These are phyloP conservation scores for Lysandra bellargus DNA, from an alignment of 2,888 invertebrate genomes.

Conservation along the genomic window DNA sequence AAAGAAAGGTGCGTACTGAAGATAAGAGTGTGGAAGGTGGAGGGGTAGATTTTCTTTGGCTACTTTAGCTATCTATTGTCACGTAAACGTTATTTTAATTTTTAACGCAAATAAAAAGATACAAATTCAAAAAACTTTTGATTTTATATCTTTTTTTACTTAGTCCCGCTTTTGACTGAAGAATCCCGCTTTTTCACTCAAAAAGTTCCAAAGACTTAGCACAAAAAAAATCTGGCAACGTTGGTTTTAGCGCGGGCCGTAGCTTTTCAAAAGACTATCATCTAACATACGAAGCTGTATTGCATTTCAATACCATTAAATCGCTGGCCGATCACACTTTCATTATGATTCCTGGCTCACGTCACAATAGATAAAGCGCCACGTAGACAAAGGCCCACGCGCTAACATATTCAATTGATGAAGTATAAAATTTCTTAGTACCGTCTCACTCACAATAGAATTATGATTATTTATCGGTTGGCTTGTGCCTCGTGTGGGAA, in stretches of 20 bases:
- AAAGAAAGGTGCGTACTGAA: too few relatives aligned
- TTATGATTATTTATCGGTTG: conserved; percentile 81
- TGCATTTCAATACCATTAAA: background rate
- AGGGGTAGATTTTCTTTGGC: too few relatives aligned
- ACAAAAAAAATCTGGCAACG: background rate
- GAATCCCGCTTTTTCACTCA: too few relatives aligned
- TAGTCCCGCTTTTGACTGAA: too few relatives aligned
- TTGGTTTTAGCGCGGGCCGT: too few relatives aligned
- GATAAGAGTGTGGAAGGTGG: too few relatives aligned
- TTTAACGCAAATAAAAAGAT: too few relatives aligned
- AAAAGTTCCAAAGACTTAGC: too few relatives aligned
- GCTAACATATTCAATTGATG: conserved; percentile 81
- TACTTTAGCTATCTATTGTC: too few relatives aligned
- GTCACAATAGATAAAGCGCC: conserved; percentile 6
- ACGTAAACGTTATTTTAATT: too few relatives aligned
- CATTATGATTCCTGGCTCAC: background rate
- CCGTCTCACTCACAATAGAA: conserved; percentile 81
- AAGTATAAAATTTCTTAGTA: conserved; percentile 81
- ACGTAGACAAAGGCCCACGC: conserved; percentile 74
- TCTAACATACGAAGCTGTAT: background rate
- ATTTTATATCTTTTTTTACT: too few relatives aligned
- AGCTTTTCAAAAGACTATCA: background rate
- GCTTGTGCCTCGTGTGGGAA: conserved; percentile 82
- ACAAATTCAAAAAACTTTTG: too few relatives aligned
- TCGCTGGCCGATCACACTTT: background rate